These are phyloP conservation scores for Nematostella vectensis DNA, from an alignment of 92 coral and sea anemone genomes.

Conservation along the genomic window DNA sequence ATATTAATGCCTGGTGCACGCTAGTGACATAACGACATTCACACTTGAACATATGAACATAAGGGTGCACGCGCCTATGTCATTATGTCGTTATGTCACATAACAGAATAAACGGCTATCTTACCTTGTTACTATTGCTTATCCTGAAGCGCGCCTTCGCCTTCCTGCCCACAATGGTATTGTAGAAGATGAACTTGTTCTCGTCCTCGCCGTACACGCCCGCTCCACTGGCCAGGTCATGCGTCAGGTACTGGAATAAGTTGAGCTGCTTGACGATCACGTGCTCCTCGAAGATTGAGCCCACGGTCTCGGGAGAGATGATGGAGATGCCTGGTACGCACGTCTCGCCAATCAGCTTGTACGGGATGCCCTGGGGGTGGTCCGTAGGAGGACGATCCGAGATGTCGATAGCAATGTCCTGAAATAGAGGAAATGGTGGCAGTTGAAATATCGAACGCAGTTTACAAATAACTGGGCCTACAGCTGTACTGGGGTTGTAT, in stretches of 20 bases:
- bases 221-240: slow-evolving; percentile 84
- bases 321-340: slow-evolving; percentile 88
- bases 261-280: slow-evolving; percentile 83
- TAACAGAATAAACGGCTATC: background rate
- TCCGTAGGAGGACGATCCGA: slow-evolving; percentile 91
- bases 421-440: slow-evolving; percentile 6
- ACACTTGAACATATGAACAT: no score
- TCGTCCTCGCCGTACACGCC: slow-evolving; percentile 98
- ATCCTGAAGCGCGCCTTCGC: slow-evolving; percentile 87
- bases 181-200: slow-evolving; percentile 89
- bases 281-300: slow-evolving; percentile 97
- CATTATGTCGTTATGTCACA: no score
- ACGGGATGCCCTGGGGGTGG: slow-evolving; percentile 98
- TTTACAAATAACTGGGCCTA: no score
- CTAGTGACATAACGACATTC: no score
- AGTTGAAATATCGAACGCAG: no score
- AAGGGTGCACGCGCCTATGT: no score
- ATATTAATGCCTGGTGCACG: no score
- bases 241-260: slow-evolving; percentile 77
- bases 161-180: slow-evolving; percentile 89
- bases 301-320: slow-evolving; percentile 59
- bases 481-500: no score
- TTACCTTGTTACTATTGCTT: slow-evolving; percentile 86
- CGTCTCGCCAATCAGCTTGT: slow-evolving; percentile 91
- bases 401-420: slow-evolving; percentile 93